Percentiles rank a stretch among this genome's conserved stretches.
Conservation (phyloP, 2,888 invertebrate species). For the Pristionchus exspectatus region DNA sequence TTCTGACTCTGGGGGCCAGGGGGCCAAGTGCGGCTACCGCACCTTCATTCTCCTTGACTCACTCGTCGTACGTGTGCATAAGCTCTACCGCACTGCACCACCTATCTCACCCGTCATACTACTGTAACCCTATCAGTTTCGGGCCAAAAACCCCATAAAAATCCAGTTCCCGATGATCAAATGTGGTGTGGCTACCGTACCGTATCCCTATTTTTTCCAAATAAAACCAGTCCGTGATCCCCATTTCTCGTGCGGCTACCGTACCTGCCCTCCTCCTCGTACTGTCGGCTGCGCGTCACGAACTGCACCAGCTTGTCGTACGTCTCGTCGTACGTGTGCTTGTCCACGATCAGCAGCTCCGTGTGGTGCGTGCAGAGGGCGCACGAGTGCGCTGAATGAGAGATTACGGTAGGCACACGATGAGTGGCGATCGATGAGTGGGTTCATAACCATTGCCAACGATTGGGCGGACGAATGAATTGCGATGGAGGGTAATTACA, state of each 20-base stretch:
- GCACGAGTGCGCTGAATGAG: slow-evolving; percentile 74
- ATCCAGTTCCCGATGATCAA: no score
- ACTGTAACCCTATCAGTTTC: no score
- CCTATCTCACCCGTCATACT: no score
- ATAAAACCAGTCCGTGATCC: background rate
- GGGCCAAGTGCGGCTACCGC: no score
- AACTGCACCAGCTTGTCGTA: slow-evolving; percentile 67
- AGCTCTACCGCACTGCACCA: no score
- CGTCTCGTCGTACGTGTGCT: slow-evolving; percentile 74
- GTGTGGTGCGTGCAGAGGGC: slow-evolving; percentile 67
- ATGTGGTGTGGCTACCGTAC: background rate
- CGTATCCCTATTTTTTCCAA: background rate
- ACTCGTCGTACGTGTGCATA: no score
- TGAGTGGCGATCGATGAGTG: background rate
- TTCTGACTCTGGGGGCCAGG: no score
- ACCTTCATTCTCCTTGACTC: no score
- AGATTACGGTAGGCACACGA: background rate
- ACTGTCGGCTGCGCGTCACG: background rate
- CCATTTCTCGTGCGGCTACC: background rate
- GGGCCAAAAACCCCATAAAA: no score
- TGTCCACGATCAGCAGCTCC: slow-evolving; percentile 73
- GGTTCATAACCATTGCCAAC: background rate
- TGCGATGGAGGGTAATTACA: no score
- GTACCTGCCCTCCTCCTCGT: slow-evolving; percentile 50
- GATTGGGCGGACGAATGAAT: no score